Percentiles rank a stretch among this genome's conserved stretches.
Conservation (phyloP, 1,140 invertebrate genomes). For the Babylonia areolata region DNA sequence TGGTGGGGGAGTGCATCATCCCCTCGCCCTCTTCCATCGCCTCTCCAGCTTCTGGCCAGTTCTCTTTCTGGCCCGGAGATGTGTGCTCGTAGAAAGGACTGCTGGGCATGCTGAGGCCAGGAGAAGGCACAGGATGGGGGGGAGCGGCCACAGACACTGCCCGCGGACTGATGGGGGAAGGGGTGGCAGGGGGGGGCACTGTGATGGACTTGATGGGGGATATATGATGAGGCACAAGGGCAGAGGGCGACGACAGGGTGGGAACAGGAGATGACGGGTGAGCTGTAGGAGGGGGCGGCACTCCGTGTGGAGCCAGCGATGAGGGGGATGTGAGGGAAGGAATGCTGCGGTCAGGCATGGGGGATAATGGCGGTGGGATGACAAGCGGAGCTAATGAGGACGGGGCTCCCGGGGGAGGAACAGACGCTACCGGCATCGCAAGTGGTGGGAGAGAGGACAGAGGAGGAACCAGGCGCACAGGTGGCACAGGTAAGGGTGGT, state of each 20-base stretch:
- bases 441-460: not conserved
- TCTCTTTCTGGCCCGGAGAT: constrained; percentile 48
- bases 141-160: not conserved
- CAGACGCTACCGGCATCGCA: not conserved
- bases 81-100: constrained; percentile 40
- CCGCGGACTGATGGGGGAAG: constrained; percentile 6
- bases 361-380: not conserved
- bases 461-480: not conserved
- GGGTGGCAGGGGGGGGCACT: not conserved
- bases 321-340: constrained; percentile 18
- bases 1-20: constrained; percentile 14
- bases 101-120: constrained; percentile 34
- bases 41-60: constrained; percentile 42
- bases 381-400: not conserved
- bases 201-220: not conserved
- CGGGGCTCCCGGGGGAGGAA: not conserved
- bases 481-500: not conserved
- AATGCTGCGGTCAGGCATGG: not conserved
- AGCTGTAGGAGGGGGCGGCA: constrained; percentile 38
- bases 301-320: constrained; percentile 22
- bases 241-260: not conserved
- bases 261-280: constrained; percentile 19
- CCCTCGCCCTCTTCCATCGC: not conserved
- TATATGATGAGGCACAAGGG: not conserved
- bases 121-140: constrained; percentile 40